Conservation (phyloP, 2,888 invertebrate genomes). For the Willowsia nigromaculata region DNA sequence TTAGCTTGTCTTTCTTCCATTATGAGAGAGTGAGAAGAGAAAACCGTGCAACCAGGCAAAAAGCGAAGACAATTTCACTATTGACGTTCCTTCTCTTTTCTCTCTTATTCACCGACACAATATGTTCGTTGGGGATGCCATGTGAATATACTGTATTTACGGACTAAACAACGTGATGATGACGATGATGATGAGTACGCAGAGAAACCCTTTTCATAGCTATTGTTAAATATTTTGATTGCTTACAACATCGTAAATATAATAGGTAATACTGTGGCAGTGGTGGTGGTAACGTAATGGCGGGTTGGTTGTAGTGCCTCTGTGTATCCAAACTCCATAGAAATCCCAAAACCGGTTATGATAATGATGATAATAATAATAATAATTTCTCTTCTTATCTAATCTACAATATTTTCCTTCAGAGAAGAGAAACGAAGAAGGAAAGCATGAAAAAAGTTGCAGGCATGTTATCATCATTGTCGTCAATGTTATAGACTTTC, state of each 20-base stretch:
- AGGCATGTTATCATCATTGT: constrained; percentile 2
- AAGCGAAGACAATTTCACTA: constrained; percentile 32
- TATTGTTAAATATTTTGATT: constrained; percentile 44
- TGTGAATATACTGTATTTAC: not conserved
- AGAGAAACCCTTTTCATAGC: constrained; percentile 29
- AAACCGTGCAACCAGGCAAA: constrained; percentile 17
- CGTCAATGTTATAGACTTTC: not conserved
- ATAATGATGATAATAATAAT: constrained; percentile 24
- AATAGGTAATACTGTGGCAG: constrained; percentile 26
- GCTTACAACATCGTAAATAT: constrained; percentile 43
- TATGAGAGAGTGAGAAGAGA: constrained; percentile 7
- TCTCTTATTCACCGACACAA: not conserved
- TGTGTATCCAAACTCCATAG: not conserved
- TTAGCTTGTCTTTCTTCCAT: constrained; percentile 12
- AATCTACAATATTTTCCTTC: not conserved
- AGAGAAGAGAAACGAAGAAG: not conserved
- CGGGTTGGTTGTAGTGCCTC: not conserved
- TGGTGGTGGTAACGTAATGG: not conserved
- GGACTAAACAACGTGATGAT: not conserved
- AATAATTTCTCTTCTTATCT: constrained; percentile 32
- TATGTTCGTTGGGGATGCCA: not conserved
- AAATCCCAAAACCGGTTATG: not conserved
- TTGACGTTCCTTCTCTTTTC: constrained; percentile 25
- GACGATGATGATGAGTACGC: constrained; percentile 28
- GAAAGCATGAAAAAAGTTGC: not conserved